Evolutionary conservation across 2,888 invertebrate species (phyloP).

Genomic region (Keiferia lycopersicella): DNA sequence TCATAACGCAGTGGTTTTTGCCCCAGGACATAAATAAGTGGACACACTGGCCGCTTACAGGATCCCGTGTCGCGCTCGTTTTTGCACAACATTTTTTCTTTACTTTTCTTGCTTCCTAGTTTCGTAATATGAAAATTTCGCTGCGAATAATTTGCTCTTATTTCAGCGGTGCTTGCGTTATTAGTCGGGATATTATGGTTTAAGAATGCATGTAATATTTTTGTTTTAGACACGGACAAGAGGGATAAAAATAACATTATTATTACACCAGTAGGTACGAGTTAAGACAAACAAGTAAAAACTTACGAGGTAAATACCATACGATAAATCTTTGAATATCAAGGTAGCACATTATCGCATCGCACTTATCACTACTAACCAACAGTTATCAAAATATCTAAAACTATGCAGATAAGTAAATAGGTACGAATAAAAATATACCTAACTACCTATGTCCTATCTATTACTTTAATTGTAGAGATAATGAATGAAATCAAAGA

Average conservation of each 20-base stretch:
- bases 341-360: background rate
- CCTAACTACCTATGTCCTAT: background rate
- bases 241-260: background rate
- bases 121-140: constrained; percentile 36
- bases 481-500: background rate
- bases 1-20: constrained; percentile 59
- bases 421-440: no score
- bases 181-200: constrained; percentile 14
- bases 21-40: constrained; percentile 58
- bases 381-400: constrained; percentile 22
- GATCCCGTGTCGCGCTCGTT: constrained; percentile 39
- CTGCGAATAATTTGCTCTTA: constrained; percentile 35
- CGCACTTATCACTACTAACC: constrained; percentile 17
- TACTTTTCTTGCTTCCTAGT: constrained; percentile 39
- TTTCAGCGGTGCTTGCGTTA: constrained; percentile 24
- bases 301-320: no score
- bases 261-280: no score
- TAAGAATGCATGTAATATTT: background rate
- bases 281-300: no score
- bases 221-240: background rate
- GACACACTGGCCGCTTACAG: constrained; percentile 54
- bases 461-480: background rate
- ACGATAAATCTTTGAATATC: background rate
- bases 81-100: constrained; percentile 38
- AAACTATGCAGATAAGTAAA: background rate